These are phyloP conservation scores for Linyphia triangularis DNA, from an alignment of 2,888 invertebrate species.

Conservation along the genomic window DNA sequence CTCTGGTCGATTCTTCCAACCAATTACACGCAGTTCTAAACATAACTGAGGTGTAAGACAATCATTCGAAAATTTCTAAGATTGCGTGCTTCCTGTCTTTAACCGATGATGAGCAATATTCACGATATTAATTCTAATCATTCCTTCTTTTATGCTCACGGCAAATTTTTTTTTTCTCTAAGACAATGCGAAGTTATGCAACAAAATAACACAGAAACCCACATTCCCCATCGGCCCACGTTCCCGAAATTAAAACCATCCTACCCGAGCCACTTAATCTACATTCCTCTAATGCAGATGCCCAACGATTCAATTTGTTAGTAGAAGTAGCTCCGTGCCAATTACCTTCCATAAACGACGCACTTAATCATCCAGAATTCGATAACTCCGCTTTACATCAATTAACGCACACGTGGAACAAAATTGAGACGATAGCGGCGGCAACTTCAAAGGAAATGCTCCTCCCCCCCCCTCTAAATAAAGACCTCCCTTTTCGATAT, in stretches of 20 bases:
- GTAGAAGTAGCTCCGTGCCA: not conserved
- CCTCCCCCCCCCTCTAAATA: not conserved
- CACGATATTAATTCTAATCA: too few species aligned
- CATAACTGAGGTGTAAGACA: too few species aligned
- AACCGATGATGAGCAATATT: too few species aligned
- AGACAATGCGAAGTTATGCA: too few species aligned
- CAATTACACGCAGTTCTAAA: too few species aligned
- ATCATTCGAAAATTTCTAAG: too few species aligned
- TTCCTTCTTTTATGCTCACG: too few species aligned
- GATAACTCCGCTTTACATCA: not conserved
- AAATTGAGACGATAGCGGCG: constrained; percentile 24
- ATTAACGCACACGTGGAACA: constrained; percentile 25
- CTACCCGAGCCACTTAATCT: not conserved
- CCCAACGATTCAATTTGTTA: not conserved
- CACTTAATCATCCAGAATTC: not conserved
- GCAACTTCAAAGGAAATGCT: constrained; percentile 34
- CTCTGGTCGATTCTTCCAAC: too few species aligned
- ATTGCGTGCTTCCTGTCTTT: too few species aligned
- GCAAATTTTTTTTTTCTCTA: too few species aligned
- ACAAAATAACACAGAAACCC: too few species aligned
- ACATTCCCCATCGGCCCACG: not conserved
- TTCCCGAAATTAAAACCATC: not conserved
- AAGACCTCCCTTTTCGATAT: not conserved
- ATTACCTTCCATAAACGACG: constrained; percentile 1
- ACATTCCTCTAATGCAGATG: not conserved